Percentiles rank a stretch among this genome's conserved stretches.
These are phyloP conservation scores for Sapayoa aenigma DNA, from an alignment of 2,113 vertebrate genomes.

Conservation along the genomic window DNA sequence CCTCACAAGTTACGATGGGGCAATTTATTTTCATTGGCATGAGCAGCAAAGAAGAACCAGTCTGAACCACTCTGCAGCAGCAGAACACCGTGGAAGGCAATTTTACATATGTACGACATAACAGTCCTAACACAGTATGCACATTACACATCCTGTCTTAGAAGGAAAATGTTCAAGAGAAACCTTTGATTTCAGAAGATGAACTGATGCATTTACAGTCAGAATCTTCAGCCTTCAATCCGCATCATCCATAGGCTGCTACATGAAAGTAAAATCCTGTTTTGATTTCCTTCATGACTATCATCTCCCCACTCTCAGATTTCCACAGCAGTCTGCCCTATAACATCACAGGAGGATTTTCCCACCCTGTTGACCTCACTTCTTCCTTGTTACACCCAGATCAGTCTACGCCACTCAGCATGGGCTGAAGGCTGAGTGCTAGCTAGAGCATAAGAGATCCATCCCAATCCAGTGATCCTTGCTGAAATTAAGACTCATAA, in stretches of 20 bases:
- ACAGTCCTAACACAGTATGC: neutral
- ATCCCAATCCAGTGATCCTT: neutral
- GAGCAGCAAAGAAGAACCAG: neutral
- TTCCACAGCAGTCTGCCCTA: neutral
- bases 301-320: neutral
- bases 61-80: neutral
- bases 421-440: neutral
- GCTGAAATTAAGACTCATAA: neutral
- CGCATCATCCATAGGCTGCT: neutral
- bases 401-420: neutral
- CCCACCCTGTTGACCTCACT: neutral
- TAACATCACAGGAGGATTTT: neutral
- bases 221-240: neutral
- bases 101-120: neutral
- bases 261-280: neutral
- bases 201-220: neutral
- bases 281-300: neutral
- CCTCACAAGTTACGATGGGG: neutral
- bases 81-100: neutral
- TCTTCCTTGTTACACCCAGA: neutral
- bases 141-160: neutral
- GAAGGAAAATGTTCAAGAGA: neutral
- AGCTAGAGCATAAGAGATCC: neutral
- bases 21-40: conserved; percentile 9
- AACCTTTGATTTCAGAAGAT: neutral